phyloP scores from a whole-genome alignment of 2,113 vertebrate species.

The Leptobrachium ailaonicum region DNA sequence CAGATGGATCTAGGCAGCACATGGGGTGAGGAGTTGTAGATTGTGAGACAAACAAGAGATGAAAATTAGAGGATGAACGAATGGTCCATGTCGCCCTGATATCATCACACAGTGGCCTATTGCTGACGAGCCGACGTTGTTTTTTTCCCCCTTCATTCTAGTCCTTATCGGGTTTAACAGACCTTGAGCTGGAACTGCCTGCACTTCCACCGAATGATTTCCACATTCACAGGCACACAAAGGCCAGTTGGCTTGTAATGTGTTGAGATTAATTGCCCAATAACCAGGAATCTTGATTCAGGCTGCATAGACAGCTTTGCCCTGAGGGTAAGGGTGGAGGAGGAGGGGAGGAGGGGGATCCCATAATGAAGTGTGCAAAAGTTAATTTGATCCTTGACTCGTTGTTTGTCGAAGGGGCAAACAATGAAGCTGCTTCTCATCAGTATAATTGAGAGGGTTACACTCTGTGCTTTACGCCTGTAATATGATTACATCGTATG shows the following conservation, averaged over 20 bases:
- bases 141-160: slow-evolving; percentile 55
- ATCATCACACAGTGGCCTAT: slow-evolving; percentile 50
- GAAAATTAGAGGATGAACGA: slow-evolving; percentile 20
- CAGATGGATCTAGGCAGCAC: slow-evolving; percentile 85
- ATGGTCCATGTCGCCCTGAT: slow-evolving; percentile 30
- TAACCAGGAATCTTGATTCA: slow-evolving; percentile 56
- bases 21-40: slow-evolving; percentile 67
- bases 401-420: slow-evolving; percentile 67
- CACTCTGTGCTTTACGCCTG: slow-evolving; percentile 21
- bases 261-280: slow-evolving; percentile 81
- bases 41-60: slow-evolving; percentile 45
- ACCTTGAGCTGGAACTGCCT: slow-evolving; percentile 67
- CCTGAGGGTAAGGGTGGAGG: slow-evolving; percentile 72
- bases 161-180: slow-evolving; percentile 68
- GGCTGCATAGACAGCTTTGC: slow-evolving; percentile 53
- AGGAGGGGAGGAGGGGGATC: slow-evolving; percentile 61
- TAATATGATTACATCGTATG: slow-evolving; percentile 53
- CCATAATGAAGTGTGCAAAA: slow-evolving; percentile 87
- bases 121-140: slow-evolving; percentile 68
- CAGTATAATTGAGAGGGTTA: slow-evolving; percentile 35
- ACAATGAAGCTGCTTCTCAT: slow-evolving; percentile 54
- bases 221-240: slow-evolving; percentile 62
- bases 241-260: slow-evolving; percentile 63
- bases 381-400: slow-evolving; percentile 85
- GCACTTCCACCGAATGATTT: slow-evolving; percentile 54